Evolutionary conservation across 2,797 vertebrate species (phyloP), one percentile per base, ranked within the genome.

Genomic region (Clarias platycephalus): DNA sequence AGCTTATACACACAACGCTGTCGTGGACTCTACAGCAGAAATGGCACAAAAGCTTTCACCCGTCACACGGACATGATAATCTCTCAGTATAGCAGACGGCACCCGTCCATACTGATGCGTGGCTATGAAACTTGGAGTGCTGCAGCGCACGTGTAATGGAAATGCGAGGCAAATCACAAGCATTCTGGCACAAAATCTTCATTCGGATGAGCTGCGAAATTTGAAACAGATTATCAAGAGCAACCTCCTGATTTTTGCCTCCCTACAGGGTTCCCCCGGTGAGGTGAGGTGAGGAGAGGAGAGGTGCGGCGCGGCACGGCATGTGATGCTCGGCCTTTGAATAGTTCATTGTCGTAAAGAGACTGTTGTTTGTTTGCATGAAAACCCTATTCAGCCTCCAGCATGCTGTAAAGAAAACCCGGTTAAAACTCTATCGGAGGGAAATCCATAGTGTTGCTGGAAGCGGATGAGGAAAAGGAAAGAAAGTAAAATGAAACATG

Each of bases 331-430:
- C 40, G 6, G 76, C 83, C 81, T 83, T 80, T 86, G 67, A 85
- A 86, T 81, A 79, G 60, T 72, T 77, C 64, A 84, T 75, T 18
- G 67, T 85, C 34, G 26, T 80, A 78, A 83, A 58, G 57, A 75
- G 79, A 72, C 26, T 67, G 84, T 79, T 83, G 78, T 85, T 40
- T 80, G 84, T 78, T 85, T 85, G 80, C 80, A 83, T 83, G 66
- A 85, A 85, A 81, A 79, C 74, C 71, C 62, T 58, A 78, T 85
- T 84, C 58, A 86, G 80, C 58, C 10, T 28, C 57, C 40, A 85
- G 44, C 53, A 76, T 8, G 40, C 40, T 57, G 53, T 76, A 57
- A 76, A 28, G 22, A 34, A 78, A n/a, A 60, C 20, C 22, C 0
- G 12, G 31, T 37, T 58, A 63, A 62, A 63, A 55, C 60, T 67